Base-by-base conservation (phyloP, 2,797 vertebrate species). In the Coccyzus lansbergi region DNA sequence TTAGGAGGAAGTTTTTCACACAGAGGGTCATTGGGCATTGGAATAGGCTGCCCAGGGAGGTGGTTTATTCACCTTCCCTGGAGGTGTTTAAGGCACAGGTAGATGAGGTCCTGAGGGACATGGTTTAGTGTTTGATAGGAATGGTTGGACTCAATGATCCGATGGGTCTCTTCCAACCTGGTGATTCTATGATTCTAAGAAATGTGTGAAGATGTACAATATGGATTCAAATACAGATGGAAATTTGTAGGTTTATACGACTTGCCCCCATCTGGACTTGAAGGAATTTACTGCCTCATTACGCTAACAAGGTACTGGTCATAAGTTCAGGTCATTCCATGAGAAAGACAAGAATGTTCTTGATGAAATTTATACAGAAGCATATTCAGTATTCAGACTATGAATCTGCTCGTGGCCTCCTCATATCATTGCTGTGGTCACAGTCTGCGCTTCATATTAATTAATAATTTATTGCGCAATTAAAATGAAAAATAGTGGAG, bases 401-500 rank as follows among this genome's bases (percentile, higher is more conserved):
- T 17, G 62, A 40, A 69, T 75, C 70, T 64, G 24, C 28, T 25
- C 22, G 60, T 22, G 26, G 14, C 19, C 7, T 70, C 52, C 21
- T 75, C n/a, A 71, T 7, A 8, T 49, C 14, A 24, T 65, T 48
- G 34, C 2, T 55, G 65, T 49, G 5, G 34, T 59, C 86, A 28
- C 75, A 56, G 44, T 36, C 38, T 24, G 21, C 42, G 22, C 34
- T 86, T 84, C 52, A 63, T 74, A 69, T 29, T 79, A 51, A 83
- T 91, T 90, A 83, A 38, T 36, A n/a, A 64, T 94, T 93, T 72
- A 81, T 77, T 74, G 33, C 53, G 60, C 33, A 48, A 62, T 62
- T 88, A 86, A 96, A 84, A 95, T 74, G 51, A 79, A 34, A 78
- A 74, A 24, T 46, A 88, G 85, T 85, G 15, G 25, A 74, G 15